Evolutionary conservation across 2,888 invertebrate species (phyloP), one percentile per base, ranked within the genome.

Genomic region (Caenorhabditis plicata): DNA sequence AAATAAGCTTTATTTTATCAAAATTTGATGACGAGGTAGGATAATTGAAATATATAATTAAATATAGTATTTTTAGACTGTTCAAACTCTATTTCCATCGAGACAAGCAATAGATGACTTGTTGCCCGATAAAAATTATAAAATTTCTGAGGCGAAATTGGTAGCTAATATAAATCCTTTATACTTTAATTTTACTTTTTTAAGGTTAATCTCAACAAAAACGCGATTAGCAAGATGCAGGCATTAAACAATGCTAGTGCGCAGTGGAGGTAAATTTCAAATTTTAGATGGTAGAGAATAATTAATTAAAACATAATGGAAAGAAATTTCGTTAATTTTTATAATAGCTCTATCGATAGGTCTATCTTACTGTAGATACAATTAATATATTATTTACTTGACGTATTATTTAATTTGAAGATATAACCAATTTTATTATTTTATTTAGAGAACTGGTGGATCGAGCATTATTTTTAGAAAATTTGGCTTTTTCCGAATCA

Each of bases 171-270:
- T 8, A 15, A 22, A 19, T 8, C 9, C 23, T 22, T 40, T 22
- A 7, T 23, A 19, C n/a, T 7, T 19, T 40, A 19, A 22, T 40
- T 5, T 7, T 40, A 40, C n/a, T 36, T 91, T 82, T 87, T 90
- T 1, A 86, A 96, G 11, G 88, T 93, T 55, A 87, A 90, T 67
- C 86, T 96, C 44, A 94, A 98, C 82, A 89, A 89, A 82, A 90
- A 91, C 85, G 91, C 91, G 2, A 91, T 92, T 61, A 90, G 90
- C 85, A 88, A 91, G 0, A 84, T 93, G 23, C 93, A 94, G 83
- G 90, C 90, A n/a, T 86, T 91, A 38, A 90, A 75, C 32, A 63
- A 79, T 31, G 92, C 93, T 3, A 92, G 93, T 82, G 92, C 92
- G 0, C 91, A 95, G 80, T 98, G 92, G 92, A 88, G 87, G 64